Evolutionary conservation across 2,797 vertebrate species (phyloP).

Genomic region (Antrozous pallidus): DNA sequence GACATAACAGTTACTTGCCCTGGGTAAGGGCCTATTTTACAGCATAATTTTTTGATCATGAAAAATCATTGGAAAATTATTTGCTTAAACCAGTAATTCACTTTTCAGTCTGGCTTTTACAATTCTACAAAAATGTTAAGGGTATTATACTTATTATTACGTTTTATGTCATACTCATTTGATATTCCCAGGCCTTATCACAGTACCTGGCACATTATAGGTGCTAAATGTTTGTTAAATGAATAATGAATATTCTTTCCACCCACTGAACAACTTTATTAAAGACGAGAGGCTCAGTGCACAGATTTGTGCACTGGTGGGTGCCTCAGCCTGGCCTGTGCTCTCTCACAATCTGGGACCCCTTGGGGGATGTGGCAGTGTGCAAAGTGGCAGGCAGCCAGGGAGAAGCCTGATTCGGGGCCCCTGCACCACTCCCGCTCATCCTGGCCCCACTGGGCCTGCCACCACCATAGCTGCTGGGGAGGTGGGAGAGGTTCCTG

Average conservation of each 20-base stretch:
- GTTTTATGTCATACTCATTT: not conserved
- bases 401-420: too few relatives aligned
- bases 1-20: not conserved
- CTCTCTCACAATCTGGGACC: too few relatives aligned
- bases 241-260: not conserved
- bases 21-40: not conserved
- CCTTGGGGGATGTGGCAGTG: too few relatives aligned
- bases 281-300: not conserved
- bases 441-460: too few relatives aligned
- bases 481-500: too few relatives aligned
- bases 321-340: too few relatives aligned
- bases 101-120: constrained; percentile 22
- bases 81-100: not conserved
- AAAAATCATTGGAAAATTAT: not conserved
- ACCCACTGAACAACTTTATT: not conserved
- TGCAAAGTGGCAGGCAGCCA: too few relatives aligned
- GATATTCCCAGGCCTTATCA: not conserved
- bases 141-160: not conserved
- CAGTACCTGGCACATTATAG: not conserved
- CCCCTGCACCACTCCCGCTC: too few relatives aligned
- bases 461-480: too few relatives aligned
- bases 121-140: not conserved
- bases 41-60: not conserved
- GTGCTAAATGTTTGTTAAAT: not conserved
- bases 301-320: too few relatives aligned